Base-by-base conservation (phyloP, 1,140 invertebrate species). In the Zaprionus nigranus region DNA sequence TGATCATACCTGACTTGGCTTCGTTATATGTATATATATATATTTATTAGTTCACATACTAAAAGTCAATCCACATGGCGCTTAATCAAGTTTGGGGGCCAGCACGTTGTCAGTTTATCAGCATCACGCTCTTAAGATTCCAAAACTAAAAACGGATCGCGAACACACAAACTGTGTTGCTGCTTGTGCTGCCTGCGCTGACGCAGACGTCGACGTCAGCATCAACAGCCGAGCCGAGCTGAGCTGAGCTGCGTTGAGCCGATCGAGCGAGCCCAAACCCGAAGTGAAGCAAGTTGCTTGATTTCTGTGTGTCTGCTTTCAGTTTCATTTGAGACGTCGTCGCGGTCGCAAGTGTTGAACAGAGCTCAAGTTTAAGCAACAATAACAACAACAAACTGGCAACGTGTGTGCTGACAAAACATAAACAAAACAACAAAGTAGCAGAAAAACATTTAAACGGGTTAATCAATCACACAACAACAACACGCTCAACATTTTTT, bases 321-420 rank as follows among this genome's bases (percentile, higher is more conserved):
- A 90, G 85, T 90, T 90, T 90, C 85, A 90, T 90, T 90, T 90
- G 86, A 90, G 85, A 90, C 85, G 75, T 82, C 75, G 85, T 69
- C 82, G 85, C 86, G 85, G 65, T 49, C 79, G 86, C 85, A 83
- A 90, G 85, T 83, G 78, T 64, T 81, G 61, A 57, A 78, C 61
- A 62, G 64, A 79, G 51, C 73, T 61, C 40, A 36, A 63, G 5
- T 54, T 40, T 5, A 15, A 61, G 9, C 15, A 66, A 34, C 38
- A 62, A 57, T 54, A 65, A 68, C 59, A 60, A 59, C 34, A 83
- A 59, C 62, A 49, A 66, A 70, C 72, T 65, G 65, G 63, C 54
- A 78, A 73, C 74, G 69, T 77, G 74, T 79, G 68, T 77, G 51
- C 57, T 53, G 61, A 75, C 72, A 51, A 76, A 56, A 56, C 17